Conservation (phyloP, 2,797 vertebrate genomes). For the Malacoraja senta region DNA sequence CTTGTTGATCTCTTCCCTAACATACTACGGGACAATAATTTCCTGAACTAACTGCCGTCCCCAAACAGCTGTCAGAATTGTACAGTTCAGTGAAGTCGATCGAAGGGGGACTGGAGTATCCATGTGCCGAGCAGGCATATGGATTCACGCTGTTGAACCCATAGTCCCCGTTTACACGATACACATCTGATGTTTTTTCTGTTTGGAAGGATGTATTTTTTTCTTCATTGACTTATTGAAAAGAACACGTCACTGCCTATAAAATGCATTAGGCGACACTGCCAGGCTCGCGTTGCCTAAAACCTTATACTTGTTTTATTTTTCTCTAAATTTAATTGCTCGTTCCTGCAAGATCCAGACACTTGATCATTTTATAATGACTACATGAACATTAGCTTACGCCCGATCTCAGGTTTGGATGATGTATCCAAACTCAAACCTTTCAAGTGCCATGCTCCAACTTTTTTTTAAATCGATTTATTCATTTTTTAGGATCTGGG, state of each 20-base stretch:
- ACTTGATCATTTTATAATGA: too few relatives aligned
- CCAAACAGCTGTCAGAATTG: not conserved
- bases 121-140: not conserved
- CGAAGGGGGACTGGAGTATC: not conserved
- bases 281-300: not conserved
- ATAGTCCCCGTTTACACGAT: not conserved
- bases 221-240: not conserved
- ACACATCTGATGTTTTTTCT: not conserved
- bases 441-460: too few relatives aligned
- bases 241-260: not conserved
- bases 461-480: too few relatives aligned
- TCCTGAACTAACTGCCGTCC: not conserved
- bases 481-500: too few relatives aligned
- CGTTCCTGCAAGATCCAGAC: too few relatives aligned
- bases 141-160: not conserved
- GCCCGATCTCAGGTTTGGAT: too few relatives aligned
- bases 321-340: not conserved
- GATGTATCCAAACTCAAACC: too few relatives aligned
- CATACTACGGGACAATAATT: not conserved
- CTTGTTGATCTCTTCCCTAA: not conserved
- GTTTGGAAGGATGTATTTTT: not conserved
- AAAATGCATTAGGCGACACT: not conserved
- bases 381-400: too few relatives aligned
- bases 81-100: not conserved
- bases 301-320: not conserved